phyloP scores from a whole-genome alignment of 2,888 invertebrate species.

The Galerucella pusilla region DNA sequence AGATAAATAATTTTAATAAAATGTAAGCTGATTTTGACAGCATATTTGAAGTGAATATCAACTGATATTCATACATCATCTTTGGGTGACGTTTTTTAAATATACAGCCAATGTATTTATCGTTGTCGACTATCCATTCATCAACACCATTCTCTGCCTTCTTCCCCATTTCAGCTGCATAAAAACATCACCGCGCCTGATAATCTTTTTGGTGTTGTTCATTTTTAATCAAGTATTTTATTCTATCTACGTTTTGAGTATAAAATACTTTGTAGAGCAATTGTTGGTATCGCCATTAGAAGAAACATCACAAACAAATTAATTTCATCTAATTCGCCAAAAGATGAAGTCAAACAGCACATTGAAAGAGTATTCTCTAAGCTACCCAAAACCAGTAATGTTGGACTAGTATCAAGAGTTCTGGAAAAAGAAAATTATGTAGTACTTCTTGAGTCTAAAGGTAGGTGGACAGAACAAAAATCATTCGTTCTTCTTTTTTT shows the following conservation, averaged over 20 bases:
- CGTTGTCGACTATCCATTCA: no score
- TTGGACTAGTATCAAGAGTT: conserved; percentile 83
- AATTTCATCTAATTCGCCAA: conserved; percentile 70
- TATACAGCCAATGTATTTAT: no score
- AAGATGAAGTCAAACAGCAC: conserved; percentile 74
- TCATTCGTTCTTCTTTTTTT: neutral
- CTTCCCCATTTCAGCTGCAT: no score
- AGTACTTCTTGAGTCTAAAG: conserved; percentile 70
- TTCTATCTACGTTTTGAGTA: neutral
- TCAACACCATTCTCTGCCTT: no score
- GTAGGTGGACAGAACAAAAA: conserved; percentile 19
- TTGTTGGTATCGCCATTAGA: conserved; percentile 77
- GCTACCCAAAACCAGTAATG: conserved; percentile 72
- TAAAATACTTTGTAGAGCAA: conserved; percentile 62
- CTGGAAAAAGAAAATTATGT: conserved; percentile 85
- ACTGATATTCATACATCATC: no score
- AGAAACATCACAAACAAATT: conserved; percentile 76
- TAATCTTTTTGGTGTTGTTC: neutral
- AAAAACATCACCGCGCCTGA: no score
- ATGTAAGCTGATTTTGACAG: no score
- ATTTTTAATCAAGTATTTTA: neutral
- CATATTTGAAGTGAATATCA: no score
- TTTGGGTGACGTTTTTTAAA: no score
- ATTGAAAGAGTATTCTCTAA: conserved; percentile 79
- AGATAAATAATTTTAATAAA: no score